Evolutionary conservation across 2,888 invertebrate genomes (phyloP), one percentile per base, ranked within the genome.

Genomic region (Leptinotarsa tumamoca): DNA sequence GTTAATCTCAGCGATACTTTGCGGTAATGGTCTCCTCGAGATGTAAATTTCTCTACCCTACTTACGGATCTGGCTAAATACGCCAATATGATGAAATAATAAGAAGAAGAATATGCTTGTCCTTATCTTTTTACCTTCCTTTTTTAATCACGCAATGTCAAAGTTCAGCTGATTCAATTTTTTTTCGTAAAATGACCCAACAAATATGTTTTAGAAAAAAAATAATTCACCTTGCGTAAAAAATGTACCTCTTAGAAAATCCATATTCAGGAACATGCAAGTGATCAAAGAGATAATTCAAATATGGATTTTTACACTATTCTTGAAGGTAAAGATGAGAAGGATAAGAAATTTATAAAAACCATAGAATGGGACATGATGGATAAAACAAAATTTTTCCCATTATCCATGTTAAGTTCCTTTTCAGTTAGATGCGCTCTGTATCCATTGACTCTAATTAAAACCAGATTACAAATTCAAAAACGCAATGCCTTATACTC

Each of bases 331-430:
- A 74, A 78, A 72, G 50, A 66, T 71, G 68, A 51, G 18, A 68
- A 61, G n/a, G 68, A 73, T 51, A 73, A 78, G 67, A 80, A 91
- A 82, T 91, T 93, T 72, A 94, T 96, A 78, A 94, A 93, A 43
- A 97, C 95, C 7, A 97, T 99, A 79, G 98, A 99, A 89, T 96
- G 98, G 96, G 93, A 97, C 81, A 99, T 99, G 98, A 96, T 99
- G 97, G 96, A 99, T 88, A 98, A 97, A 85, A 91, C 91, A 67
- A 97, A 97, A 87, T 99, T 98, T 87, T 96, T 96, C 86, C 98
- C 98, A 0, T 89, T 98, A 74, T 97, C 97, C 74, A 95, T 98
- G 90, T 89, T 96, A 17, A 98, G 97, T 85, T 95, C 96, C 67
- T 95, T 97, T 82, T 91, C 94, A 80, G 91, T 92, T 15, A 90